Evolutionary conservation across 2,113 vertebrate genomes (phyloP).

Genomic region (Ahaetulla prasina): DNA sequence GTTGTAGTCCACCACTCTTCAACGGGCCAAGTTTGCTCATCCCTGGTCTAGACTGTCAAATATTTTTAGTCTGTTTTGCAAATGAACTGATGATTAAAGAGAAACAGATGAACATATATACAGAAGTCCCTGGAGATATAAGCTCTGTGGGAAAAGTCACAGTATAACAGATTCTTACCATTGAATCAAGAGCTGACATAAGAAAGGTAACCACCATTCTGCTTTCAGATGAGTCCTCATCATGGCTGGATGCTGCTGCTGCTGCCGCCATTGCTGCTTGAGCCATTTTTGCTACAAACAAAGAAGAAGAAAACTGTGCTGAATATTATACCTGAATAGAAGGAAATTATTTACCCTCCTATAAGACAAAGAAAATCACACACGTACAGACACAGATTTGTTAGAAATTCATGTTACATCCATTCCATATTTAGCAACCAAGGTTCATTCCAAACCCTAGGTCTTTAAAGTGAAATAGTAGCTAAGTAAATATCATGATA

Average conservation of each 20-base stretch:
- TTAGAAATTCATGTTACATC: background rate
- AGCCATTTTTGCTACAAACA: conserved; percentile 66
- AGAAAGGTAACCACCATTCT: conserved; percentile 73
- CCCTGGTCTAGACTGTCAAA: background rate
- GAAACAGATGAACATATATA: background rate
- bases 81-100: background rate
- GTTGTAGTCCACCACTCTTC: too few species aligned
- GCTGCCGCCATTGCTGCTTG: conserved; percentile 36
- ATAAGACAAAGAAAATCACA: background rate
- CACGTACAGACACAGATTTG: background rate
- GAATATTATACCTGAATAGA: background rate
- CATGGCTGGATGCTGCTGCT: conserved; percentile 21
- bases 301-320: background rate
- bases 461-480: background rate
- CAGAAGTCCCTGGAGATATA: background rate
- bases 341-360: background rate
- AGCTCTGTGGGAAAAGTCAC: background rate
- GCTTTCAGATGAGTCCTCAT: conserved; percentile 67
- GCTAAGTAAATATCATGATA: background rate
- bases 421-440: background rate
- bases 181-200: conserved; percentile 77
- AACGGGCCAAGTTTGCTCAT: too few species aligned
- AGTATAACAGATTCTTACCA: conserved; percentile 61
- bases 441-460: background rate
- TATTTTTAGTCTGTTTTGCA: background rate